These are phyloP conservation scores for Heliothis virescens DNA, from an alignment of 1,140 invertebrate genomes.

Conservation along the genomic window DNA sequence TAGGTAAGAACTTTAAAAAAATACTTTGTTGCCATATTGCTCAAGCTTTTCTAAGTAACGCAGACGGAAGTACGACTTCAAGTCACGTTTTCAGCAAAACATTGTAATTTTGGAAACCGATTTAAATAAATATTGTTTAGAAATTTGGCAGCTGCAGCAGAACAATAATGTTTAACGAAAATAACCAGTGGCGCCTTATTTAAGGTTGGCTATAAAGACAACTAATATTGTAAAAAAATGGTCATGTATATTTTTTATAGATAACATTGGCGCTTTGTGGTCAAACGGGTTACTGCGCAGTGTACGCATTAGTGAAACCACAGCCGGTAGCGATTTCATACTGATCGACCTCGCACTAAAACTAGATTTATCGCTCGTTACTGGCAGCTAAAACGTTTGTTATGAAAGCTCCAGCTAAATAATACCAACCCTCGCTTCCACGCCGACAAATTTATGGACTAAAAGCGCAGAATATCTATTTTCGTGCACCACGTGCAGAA, in stretches of 20 bases:
- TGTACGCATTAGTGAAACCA: slow-evolving; percentile 47
- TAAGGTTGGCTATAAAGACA: background rate
- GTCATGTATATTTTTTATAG: slow-evolving; percentile 15
- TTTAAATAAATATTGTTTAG: background rate
- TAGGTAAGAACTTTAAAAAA: slow-evolving; percentile 41
- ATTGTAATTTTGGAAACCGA: background rate
- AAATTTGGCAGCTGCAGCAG: background rate
- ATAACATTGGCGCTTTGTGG: slow-evolving; percentile 30
- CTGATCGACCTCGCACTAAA: slow-evolving; percentile 75
- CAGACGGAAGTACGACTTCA: slow-evolving; percentile 23
- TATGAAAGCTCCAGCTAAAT: slow-evolving; percentile 36
- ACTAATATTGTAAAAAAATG: slow-evolving; percentile 4
- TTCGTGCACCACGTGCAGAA: slow-evolving; percentile 26
- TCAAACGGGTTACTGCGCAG: slow-evolving; percentile 25
- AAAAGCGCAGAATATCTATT: slow-evolving; percentile 26
- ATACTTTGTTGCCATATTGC: slow-evolving; percentile 21
- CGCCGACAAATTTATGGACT: slow-evolving; percentile 2
- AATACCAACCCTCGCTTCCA: slow-evolving; percentile 1
- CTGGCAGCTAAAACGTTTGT: slow-evolving; percentile 57
- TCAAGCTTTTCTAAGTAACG: background rate
- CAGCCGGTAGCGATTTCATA: slow-evolving; percentile 67
- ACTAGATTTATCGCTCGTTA: slow-evolving; percentile 74
- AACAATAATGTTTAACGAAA: background rate
- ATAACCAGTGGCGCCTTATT: slow-evolving; percentile 10
- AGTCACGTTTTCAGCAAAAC: slow-evolving; percentile 9